phyloP scores from a whole-genome alignment of 2,797 vertebrate species.

The Fistularia commersonii region DNA sequence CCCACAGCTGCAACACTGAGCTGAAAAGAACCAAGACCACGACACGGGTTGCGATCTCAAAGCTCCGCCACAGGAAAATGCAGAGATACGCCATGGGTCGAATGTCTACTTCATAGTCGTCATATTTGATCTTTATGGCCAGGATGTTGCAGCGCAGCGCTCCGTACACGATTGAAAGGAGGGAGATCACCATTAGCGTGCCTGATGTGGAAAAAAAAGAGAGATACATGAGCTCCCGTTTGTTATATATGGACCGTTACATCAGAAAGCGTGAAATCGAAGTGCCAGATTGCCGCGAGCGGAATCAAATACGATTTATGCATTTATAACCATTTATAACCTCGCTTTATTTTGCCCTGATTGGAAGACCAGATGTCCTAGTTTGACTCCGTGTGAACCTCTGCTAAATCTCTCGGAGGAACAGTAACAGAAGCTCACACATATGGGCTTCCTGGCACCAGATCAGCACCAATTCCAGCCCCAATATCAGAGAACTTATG shows the following conservation, averaged over 20 bases:
- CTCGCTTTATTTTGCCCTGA: constrained; percentile 14
- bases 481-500: constrained; percentile 8
- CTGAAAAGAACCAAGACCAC: constrained; percentile 92
- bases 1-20: constrained; percentile 90
- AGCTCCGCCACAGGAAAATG: constrained; percentile 94
- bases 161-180: constrained; percentile 95
- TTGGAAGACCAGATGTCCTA: constrained; percentile 33
- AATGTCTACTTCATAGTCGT: constrained; percentile 88
- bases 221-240: background rate
- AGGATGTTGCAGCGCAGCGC: constrained; percentile 97
- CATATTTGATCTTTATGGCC: constrained; percentile 96
- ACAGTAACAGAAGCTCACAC: constrained; percentile 8
- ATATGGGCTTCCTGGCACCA: constrained; percentile 7
- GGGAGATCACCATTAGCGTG: constrained; percentile 88
- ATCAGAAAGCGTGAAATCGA: constrained; percentile 24
- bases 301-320: background rate
- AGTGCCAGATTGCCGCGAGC: constrained; percentile 16
- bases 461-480: constrained; percentile 11
- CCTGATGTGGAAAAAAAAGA: constrained; percentile 64
- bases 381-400: constrained; percentile 24
- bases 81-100: constrained; percentile 87
- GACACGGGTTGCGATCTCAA: constrained; percentile 93
- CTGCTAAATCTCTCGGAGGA: constrained; percentile 25
- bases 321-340: too few relatives aligned
- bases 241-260: constrained; percentile 1